Percentiles rank a stretch among this genome's conserved stretches.
Conservation (phyloP, 1,140 invertebrate species). For the Potamilus streckersoni region DNA sequence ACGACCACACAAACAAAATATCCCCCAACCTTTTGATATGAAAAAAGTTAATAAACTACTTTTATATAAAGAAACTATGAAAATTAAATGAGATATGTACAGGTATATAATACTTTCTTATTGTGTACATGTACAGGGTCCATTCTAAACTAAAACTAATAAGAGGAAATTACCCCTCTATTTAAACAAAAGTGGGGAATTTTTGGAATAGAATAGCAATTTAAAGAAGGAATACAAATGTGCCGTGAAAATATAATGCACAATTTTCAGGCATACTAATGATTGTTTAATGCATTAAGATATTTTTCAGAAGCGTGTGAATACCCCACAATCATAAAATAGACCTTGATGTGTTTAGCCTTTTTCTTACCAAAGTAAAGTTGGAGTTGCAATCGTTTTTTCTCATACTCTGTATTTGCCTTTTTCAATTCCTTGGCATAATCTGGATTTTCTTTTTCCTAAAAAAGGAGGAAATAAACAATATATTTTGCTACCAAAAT, state of each 20-base stretch:
- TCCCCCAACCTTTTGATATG: too few relatives aligned
- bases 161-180: not conserved
- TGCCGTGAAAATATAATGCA: not conserved
- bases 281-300: too few relatives aligned
- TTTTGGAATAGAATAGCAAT: too few relatives aligned
- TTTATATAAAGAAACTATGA: too few relatives aligned
- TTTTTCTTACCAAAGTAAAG: conserved; percentile 79
- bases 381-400: conserved; percentile 81
- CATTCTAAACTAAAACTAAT: not conserved
- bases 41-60: too few relatives aligned
- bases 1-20: too few relatives aligned
- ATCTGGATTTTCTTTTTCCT: conserved; percentile 97
- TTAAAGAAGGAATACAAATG: not conserved
- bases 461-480: conserved; percentile 4
- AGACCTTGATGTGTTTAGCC: not conserved
- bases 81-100: too few relatives aligned
- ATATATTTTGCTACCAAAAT: not conserved
- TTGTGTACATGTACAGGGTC: too few relatives aligned
- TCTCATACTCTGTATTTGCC: conserved; percentile 93
- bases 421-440: conserved; percentile 92
- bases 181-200: not conserved
- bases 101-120: too few relatives aligned
- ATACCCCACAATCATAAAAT: conserved; percentile 3
- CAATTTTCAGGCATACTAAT: too few relatives aligned
- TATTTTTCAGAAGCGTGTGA: not conserved